Evolutionary conservation across 1,140 invertebrate species (phyloP), one percentile per base, ranked within the genome.

Genomic region (Zaprionus ornatus): DNA sequence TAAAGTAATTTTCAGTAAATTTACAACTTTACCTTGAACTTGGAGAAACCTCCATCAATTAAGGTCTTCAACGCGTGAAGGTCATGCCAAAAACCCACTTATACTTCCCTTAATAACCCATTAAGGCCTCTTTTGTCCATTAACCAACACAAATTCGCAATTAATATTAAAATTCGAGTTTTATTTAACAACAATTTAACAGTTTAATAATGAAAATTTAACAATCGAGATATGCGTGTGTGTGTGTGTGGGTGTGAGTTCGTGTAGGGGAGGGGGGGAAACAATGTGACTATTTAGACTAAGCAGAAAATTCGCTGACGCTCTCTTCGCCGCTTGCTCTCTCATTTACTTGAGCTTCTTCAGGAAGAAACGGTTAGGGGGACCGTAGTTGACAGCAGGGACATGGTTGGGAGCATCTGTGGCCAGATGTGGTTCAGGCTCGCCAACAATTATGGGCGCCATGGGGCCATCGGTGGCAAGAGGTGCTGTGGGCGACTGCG

Each of bases 291-390:
- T 72, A 90, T 82, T 90, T 87, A 69, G 78, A 76, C 77, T 81
- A 83, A 84, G 52, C 70, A 64, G 17, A 48, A 77, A 82, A 60
- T 80, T 75, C 25, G 55, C 71, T 74, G 72, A 50, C 45, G 23
- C 52, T 32, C 29, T 9, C 55, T 40, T n/a, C 0, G 45, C 10
- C 17, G 23, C 32, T 32, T 40, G n/a, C n/a, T 2, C 25, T 23
- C 25, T 32, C 17, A 27, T 21, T 86, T 66, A 91, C 81, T 88
- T 90, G 17, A 84, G 64, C 66, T 90, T 92, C 87, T 92, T 91
- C 29, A 92, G 64, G 68, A 90, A 92, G 68, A 82, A 92, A 42
- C 87, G 91, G 70, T 74, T 84, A 66, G 91, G 91, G 23, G 87
- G 84, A 57, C 91, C 91, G 55, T 92, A 92, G 62, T 76, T 90